phyloP scores from a whole-genome alignment of 2,113 vertebrate genomes.

The Gavia stellata region DNA sequence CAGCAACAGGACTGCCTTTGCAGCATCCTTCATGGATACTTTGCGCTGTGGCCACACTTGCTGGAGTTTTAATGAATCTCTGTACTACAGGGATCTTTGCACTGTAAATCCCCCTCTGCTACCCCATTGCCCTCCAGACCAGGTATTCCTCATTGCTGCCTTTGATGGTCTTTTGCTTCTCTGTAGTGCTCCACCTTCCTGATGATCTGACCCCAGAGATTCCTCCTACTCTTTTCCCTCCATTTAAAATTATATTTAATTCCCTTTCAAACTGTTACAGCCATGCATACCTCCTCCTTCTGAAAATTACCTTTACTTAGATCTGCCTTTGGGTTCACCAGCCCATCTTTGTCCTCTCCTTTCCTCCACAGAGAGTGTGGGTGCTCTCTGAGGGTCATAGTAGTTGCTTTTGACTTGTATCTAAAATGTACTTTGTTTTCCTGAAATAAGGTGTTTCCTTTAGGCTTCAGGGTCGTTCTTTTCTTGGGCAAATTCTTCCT shows the following conservation, averaged over 20 bases:
- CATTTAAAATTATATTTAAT: background rate
- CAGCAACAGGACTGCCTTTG: background rate
- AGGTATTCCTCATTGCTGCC: background rate
- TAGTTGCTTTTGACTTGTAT: background rate
- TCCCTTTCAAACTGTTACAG: background rate
- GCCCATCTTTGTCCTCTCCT: background rate
- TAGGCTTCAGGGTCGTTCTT: background rate
- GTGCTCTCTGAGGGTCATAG: background rate
- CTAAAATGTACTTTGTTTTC: background rate
- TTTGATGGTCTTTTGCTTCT: background rate
- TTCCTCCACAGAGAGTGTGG: accelerated
- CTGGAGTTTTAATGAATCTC: background rate
- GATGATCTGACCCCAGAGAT: background rate
- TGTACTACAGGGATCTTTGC: background rate
- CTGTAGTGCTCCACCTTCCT: background rate
- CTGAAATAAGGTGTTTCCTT: background rate
- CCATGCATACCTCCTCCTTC: background rate
- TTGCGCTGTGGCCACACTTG: background rate
- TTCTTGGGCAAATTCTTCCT: background rate
- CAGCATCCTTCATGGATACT: background rate
- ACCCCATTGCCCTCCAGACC: background rate
- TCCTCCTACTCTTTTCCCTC: background rate
- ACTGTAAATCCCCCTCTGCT: background rate
- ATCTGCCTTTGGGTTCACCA: background rate
- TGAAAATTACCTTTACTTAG: background rate